Conservation (phyloP, 1,140 invertebrate species). For the Lutraria rhynchaena region DNA sequence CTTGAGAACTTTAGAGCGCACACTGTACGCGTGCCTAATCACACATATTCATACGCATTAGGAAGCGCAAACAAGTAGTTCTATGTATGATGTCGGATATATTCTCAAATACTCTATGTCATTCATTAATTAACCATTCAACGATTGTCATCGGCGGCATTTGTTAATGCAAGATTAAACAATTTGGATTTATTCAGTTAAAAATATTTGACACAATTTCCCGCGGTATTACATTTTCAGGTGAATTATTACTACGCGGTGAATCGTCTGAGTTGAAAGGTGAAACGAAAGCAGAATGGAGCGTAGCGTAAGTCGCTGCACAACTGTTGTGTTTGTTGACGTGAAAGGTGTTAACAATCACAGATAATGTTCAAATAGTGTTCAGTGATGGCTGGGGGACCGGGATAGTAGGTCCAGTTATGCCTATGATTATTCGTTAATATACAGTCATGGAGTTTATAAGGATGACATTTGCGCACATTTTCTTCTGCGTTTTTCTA, state of each 20-base stretch:
- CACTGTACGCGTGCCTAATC: slow-evolving; percentile 3
- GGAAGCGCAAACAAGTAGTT: not conserved
- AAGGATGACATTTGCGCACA: slow-evolving; percentile 5
- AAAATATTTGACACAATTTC: not conserved
- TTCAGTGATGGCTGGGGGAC: slow-evolving; percentile 9
- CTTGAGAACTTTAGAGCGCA: not conserved
- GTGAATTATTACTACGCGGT: slow-evolving; percentile 15
- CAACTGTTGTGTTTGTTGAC: slow-evolving; percentile 23
- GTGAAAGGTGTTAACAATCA: slow-evolving; percentile 34
- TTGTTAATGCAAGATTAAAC: not conserved
- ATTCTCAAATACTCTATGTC: not conserved
- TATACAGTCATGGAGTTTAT: slow-evolving; percentile 19
- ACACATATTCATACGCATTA: not conserved
- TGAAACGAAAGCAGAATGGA: slow-evolving; percentile 19
- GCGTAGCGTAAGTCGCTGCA: slow-evolving; percentile 6
- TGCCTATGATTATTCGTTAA: slow-evolving; percentile 11
- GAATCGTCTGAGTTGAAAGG: slow-evolving; percentile 4
- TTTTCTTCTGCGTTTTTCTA: not conserved
- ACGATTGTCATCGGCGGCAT: not conserved
- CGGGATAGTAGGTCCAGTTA: slow-evolving; percentile 17
- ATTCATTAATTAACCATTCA: not conserved
- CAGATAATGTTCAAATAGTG: slow-evolving; percentile 8
- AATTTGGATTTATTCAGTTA: not conserved
- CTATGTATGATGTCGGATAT: not conserved
- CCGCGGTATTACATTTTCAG: slow-evolving; percentile 5